Evolutionary conservation across 2,797 vertebrate genomes (phyloP), one percentile per base, ranked within the genome.

Genomic region (Urophycis tenuis): DNA sequence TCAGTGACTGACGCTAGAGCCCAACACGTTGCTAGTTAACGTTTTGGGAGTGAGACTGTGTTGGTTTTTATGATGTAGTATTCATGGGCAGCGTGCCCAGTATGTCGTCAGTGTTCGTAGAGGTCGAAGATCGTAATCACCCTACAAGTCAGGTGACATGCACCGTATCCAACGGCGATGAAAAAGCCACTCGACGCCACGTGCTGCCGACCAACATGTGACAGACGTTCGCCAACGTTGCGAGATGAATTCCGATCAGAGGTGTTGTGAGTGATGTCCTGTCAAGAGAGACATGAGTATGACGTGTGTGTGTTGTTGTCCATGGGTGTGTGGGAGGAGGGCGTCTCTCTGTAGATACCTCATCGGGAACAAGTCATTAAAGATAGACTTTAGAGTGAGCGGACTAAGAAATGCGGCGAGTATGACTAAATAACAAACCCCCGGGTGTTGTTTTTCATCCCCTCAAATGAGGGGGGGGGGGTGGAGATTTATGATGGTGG

Each of bases 331-430:
- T 10, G 36, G 36, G 36, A 25, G n/a, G n/a, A n/a, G n/a, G n/a
- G 29, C 11, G 25, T n/a, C 9, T 67, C n/a, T 67, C n/a, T 29
- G 60, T 67, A 29, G n/a, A 29, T 67, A 29, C 60, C 60, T 67
- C 60, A 67, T 29, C n/a, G 60, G n/a, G n/a, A n/a, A n/a, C 60
- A 67, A 67, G n/a, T 67, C 60, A 67, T 67, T 10, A 67, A 67
- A 29, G n/a, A 67, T 67, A 3, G 29, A 67, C 60, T 67, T 11
- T 11, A 29, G 25, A 67, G 60, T 29, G 60, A 67, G 53, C 53
- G 7, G n/a, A 60, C 3, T 22, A n/a, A 60, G 10, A 19, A 5
- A n/a, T 60, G 53, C 53, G 3, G 22, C 22, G 22, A 9, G 22
- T 4, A 60, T 7, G 22, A 60, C 53, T 6, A 4, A 67, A 29